A percentile compares a stretch with the other conserved stretches of the same genome.
phyloP scores from a whole-genome alignment of 2,113 vertebrate genomes.

The Puntigrus tetrazona region DNA sequence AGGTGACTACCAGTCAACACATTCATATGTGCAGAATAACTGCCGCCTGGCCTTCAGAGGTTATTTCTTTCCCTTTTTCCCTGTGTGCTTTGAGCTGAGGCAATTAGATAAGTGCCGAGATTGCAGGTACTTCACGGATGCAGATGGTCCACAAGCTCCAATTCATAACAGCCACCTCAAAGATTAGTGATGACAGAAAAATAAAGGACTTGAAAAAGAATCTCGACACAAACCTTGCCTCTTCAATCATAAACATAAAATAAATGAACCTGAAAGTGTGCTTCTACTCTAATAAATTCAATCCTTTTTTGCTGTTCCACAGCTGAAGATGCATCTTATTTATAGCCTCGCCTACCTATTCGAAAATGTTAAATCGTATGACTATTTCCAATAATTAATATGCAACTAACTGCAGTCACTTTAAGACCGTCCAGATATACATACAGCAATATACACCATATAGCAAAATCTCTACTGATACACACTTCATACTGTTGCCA shows the following conservation, averaged over 20 bases:
- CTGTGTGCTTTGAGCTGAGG: not conserved
- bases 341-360: no score
- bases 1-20: not conserved
- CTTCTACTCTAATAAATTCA: not conserved
- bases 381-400: no score
- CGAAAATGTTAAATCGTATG: not conserved
- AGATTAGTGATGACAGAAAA: not conserved
- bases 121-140: not conserved
- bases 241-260: slow-evolving; percentile 23
- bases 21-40: slow-evolving; percentile 13
- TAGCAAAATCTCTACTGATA: no score
- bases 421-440: no score
- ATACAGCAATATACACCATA: no score
- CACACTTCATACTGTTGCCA: no score
- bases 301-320: not conserved
- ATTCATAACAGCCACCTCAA: slow-evolving; percentile 12
- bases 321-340: not conserved
- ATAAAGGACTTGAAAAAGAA: slow-evolving; percentile 25
- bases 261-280: not conserved
- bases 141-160: slow-evolving; percentile 1
- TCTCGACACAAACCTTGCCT: not conserved
- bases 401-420: no score
- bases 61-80: not conserved
- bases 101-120: slow-evolving; percentile 29
- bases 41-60: not conserved